A percentile compares a stretch with the other conserved stretches of the same genome.
These are phyloP conservation scores for Epinephelus awoara DNA, from an alignment of 2,797 vertebrate species.

Conservation along the genomic window DNA sequence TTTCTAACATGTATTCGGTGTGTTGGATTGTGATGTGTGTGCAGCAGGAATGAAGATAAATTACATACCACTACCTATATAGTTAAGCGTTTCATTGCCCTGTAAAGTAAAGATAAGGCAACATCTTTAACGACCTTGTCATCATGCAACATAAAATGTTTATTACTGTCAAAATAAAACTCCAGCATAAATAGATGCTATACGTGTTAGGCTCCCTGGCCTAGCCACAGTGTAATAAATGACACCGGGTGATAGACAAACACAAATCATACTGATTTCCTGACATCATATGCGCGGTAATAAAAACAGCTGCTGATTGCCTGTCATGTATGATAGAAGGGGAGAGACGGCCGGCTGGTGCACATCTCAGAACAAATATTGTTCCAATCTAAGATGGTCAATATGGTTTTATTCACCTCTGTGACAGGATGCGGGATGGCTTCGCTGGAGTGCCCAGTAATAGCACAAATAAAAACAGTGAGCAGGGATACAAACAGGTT, in stretches of 20 bases:
- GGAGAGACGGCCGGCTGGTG: slow-evolving; percentile 14
- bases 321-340: slow-evolving; percentile 48
- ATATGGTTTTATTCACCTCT: slow-evolving; percentile 38
- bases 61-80: not conserved
- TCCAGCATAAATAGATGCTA: not conserved
- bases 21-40: slow-evolving; percentile 11
- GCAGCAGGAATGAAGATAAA: not conserved
- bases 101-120: not conserved
- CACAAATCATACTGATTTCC: slow-evolving; percentile 62
- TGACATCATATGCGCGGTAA: slow-evolving; percentile 32
- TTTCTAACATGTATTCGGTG: not conserved
- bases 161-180: slow-evolving; percentile 22
- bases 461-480: slow-evolving; percentile 43
- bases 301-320: slow-evolving; percentile 62
- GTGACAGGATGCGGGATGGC: slow-evolving; percentile 43
- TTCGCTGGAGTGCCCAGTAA: slow-evolving; percentile 38
- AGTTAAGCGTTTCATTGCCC: not conserved
- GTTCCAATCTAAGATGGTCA: slow-evolving; percentile 39
- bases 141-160: slow-evolving; percentile 15
- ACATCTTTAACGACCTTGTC: not conserved
- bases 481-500: slow-evolving; percentile 37
- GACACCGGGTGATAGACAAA: slow-evolving; percentile 21
- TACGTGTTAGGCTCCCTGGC: not conserved
- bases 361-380: slow-evolving; percentile 42
- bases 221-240: slow-evolving; percentile 18